These are phyloP conservation scores for Galleria mellonella DNA, from an alignment of 1,140 invertebrate species.

Conservation along the genomic window DNA sequence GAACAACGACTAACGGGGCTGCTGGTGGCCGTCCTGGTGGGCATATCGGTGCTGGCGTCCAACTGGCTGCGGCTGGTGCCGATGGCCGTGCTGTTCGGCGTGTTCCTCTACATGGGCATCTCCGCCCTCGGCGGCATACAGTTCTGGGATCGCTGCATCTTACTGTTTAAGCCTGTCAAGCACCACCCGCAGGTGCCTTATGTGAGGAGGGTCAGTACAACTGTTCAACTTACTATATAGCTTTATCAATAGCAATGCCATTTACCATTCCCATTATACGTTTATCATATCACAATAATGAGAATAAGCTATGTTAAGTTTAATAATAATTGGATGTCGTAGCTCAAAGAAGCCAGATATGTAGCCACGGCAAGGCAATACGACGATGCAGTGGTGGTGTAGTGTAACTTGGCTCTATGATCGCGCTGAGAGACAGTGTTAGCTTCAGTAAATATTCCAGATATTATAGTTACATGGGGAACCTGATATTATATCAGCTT, in stretches of 20 bases:
- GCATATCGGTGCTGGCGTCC: conserved; percentile 88
- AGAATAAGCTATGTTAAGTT: too few relatives aligned
- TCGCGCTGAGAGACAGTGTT: too few relatives aligned
- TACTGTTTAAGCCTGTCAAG: conserved; percentile 95
- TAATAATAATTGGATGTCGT: too few relatives aligned
- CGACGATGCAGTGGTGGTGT: too few relatives aligned
- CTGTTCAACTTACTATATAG: not conserved
- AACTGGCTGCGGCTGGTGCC: conserved; percentile 88
- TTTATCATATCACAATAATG: not conserved
- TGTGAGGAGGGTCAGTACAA: conserved; percentile 78
- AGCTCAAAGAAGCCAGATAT: too few relatives aligned
- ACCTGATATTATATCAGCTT: too few relatives aligned
- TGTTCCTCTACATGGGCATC: conserved; percentile 98
- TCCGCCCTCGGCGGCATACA: conserved; percentile 94
- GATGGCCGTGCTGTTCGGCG: conserved; percentile 95
- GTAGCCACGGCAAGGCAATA: too few relatives aligned
- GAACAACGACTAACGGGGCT: conserved; percentile 88
- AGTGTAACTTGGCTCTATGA: too few relatives aligned
- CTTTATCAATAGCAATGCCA: not conserved
- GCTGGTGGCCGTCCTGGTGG: conserved; percentile 83
- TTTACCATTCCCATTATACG: not conserved
- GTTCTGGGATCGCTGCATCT: conserved; percentile 88
- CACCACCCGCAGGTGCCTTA: conserved; percentile 91
- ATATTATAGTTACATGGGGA: too few relatives aligned
- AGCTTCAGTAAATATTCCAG: too few relatives aligned